Base-by-base conservation (phyloP, 2,888 invertebrate species). In the Polydesmus complanatus region DNA sequence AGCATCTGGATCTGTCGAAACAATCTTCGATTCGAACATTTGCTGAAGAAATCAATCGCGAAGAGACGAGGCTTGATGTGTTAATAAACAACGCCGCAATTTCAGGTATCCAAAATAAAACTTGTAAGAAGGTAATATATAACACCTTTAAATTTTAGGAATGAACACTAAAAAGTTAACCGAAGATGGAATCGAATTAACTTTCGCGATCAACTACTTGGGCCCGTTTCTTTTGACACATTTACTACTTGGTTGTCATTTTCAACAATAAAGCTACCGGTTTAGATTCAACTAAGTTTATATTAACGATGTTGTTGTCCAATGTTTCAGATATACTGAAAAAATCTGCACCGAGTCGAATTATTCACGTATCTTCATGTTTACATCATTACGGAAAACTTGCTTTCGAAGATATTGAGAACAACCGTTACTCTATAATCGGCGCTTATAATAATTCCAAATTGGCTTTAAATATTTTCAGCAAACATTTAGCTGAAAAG, bases 41-140 rank as follows among this genome's bases (percentile, higher is more conserved):
- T 27, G 60, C 60, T 11, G 18, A 8, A 21, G 53, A 59, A 23
- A 62, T 63, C 3, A 3, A 55, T 11, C 5, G 58, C 2, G 27
- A 14, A 3, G 63, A 62, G 54, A 5, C 27, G 26, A 27, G 51
- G 11, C 53, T 63, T n/a, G 53, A 63, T 26, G 55, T 63, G 8
- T 52, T 63, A n/a, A 62, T 63, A 2, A 63, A 63, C 37, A 63
- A 63, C 27, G 63, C 63, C n/a, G 63, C 61, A 61, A 54, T 37
- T 37, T 5, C 8, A 37, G 37, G 37, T 37, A 37, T 37, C 37
- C 5, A 5, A 8, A 14, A 37, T 37, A 37, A 37, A 37, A 37
- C 8, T 37, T 14, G 14, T 14, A 37, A 37, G 8, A 37, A 14
- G 5, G 37, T 37, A 14, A 8, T 37, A 5, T 5, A 14, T 37